phyloP scores from a whole-genome alignment of 2,888 invertebrate genomes.

The Drosophila longiperda region DNA sequence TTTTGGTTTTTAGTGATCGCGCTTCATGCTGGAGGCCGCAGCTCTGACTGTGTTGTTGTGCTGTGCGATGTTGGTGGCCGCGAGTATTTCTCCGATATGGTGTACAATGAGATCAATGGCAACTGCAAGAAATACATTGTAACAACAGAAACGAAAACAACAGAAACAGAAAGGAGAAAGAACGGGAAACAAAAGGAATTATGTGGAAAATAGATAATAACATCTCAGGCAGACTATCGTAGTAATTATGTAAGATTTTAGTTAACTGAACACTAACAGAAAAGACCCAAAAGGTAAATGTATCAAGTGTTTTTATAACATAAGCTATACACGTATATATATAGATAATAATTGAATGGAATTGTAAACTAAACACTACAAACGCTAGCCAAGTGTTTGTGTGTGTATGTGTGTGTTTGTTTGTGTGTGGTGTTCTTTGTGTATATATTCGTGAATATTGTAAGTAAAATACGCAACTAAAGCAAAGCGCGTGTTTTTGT shows the following conservation, averaged over 20 bases:
- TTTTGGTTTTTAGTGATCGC: slow-evolving; percentile 74
- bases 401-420: slow-evolving; percentile 20
- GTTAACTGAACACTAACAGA: slow-evolving; percentile 30
- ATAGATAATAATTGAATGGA: slow-evolving; percentile 21
- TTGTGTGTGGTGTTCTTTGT: slow-evolving; percentile 12
- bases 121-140: slow-evolving; percentile 91
- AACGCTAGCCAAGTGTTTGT: slow-evolving; percentile 40
- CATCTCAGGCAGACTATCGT: slow-evolving; percentile 59
- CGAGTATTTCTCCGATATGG: slow-evolving; percentile 98
- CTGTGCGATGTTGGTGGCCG: slow-evolving; percentile 83
- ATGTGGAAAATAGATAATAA: slow-evolving; percentile 44
- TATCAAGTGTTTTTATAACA: slow-evolving; percentile 13
- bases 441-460: slow-evolving; percentile 8
- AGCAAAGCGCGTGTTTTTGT: slow-evolving; percentile 43
- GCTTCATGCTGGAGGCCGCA: slow-evolving; percentile 80
- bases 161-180: slow-evolving; percentile 33
- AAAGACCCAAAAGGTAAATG: slow-evolving; percentile 31
- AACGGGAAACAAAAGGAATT: slow-evolving; percentile 41
- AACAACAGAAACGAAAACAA: slow-evolving; percentile 77
- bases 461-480: slow-evolving; percentile 38
- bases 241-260: slow-evolving; percentile 15
- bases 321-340: slow-evolving; percentile 37
- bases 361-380: slow-evolving; percentile 50
- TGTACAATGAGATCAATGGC: slow-evolving; percentile 99
- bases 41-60: slow-evolving; percentile 74